Evolutionary conservation across 2,888 invertebrate species (phyloP).

Genomic region (Hypsopygia costalis): DNA sequence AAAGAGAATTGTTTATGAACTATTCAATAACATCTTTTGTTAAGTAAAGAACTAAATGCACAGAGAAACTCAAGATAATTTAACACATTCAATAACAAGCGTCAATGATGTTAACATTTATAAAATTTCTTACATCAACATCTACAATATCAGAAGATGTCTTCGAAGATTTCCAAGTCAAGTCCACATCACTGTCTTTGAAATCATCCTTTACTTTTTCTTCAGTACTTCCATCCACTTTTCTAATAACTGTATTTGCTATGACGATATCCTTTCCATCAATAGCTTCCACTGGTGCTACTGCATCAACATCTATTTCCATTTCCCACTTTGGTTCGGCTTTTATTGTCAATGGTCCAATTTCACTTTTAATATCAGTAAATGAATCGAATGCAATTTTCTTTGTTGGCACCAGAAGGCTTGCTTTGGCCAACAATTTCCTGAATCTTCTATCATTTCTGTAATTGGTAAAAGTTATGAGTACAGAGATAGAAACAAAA

Average conservation of each 20-base stretch:
- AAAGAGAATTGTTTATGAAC: too few relatives aligned
- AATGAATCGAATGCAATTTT: constrained; percentile 73
- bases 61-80: too few relatives aligned
- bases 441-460: constrained; percentile 67
- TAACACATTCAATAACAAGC: too few relatives aligned
- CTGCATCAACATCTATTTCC: constrained; percentile 56
- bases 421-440: constrained; percentile 43
- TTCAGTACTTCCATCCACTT: constrained; percentile 53
- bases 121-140: constrained; percentile 51
- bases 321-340: constrained; percentile 70
- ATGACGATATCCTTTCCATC: constrained; percentile 65
- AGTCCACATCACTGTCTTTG: constrained; percentile 35
- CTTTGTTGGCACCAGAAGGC: constrained; percentile 51
- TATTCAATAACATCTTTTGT: too few relatives aligned
- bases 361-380: constrained; percentile 72
- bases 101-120: too few relatives aligned
- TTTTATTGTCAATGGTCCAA: constrained; percentile 60
- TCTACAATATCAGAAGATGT: constrained; percentile 27
- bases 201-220: constrained; percentile 26
- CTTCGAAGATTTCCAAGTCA: constrained; percentile 49
- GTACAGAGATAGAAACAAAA: too few relatives aligned
- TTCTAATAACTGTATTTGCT: constrained; percentile 69
- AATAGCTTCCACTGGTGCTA: constrained; percentile 44
- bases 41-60: too few relatives aligned
- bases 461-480: constrained; percentile 11